These are phyloP conservation scores for Heterocephalus glaber DNA, from an alignment of 2,113 vertebrate species.

Conservation along the genomic window DNA sequence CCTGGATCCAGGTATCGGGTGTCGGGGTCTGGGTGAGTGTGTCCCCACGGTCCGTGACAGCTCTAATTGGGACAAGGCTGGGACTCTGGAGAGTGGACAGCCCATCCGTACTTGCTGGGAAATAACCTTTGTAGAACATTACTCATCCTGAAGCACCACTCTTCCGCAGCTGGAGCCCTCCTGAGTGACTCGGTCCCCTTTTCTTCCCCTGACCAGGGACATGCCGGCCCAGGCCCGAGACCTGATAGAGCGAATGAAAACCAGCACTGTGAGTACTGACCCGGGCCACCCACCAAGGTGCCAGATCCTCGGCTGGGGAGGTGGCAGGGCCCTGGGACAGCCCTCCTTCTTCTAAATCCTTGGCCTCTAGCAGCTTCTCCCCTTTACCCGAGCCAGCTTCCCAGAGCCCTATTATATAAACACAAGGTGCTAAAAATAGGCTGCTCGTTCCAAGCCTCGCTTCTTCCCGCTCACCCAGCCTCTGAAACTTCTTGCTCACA, in stretches of 20 bases:
- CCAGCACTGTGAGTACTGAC: constrained; percentile 86
- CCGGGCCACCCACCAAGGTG: neutral
- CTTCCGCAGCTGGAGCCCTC: neutral
- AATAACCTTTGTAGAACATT: neutral
- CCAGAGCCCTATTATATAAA: constrained; percentile 83
- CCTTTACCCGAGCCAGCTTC: constrained; percentile 68
- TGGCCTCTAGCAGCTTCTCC: neutral
- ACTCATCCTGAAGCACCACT: neutral
- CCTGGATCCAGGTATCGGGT: neutral
- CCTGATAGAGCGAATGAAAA: constrained; percentile 89
- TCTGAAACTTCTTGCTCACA: constrained; percentile 39
- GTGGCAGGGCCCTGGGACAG: neutral
- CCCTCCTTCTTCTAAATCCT: too few species aligned
- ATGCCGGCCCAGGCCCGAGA: constrained; percentile 88
- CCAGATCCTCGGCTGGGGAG: neutral
- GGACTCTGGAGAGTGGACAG: neutral
- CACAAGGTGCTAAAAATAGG: constrained; percentile 84
- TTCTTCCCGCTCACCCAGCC: neutral
- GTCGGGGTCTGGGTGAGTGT: neutral
- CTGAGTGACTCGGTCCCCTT: neutral
- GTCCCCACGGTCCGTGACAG: neutral
- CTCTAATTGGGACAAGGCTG: neutral
- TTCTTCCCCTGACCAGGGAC: constrained; percentile 82
- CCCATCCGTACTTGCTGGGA: neutral
- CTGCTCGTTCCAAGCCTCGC: constrained; percentile 78